These are phyloP conservation scores for Psophia crepitans DNA, from an alignment of 2,113 vertebrate genomes.

Conservation along the genomic window DNA sequence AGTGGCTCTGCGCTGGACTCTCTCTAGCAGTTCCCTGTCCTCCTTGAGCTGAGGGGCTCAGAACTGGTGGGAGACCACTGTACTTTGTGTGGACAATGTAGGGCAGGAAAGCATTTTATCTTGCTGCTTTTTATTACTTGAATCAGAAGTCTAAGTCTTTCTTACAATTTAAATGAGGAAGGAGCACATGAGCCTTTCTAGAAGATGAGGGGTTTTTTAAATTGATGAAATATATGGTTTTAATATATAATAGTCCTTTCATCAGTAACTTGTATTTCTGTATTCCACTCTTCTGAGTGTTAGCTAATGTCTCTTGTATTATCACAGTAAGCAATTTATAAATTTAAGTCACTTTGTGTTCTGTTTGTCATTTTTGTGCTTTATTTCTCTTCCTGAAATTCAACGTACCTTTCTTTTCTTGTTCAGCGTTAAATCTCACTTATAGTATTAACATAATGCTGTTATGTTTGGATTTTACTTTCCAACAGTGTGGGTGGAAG, in stretches of 20 bases:
- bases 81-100: rapidly evolving
- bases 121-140: background rate
- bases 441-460: background rate
- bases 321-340: background rate
- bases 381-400: background rate
- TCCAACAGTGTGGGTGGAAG: background rate
- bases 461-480: background rate
- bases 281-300: background rate
- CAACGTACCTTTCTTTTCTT: background rate
- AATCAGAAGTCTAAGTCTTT: background rate
- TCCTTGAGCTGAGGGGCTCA: no score
- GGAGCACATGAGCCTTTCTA: background rate
- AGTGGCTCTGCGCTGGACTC: no score
- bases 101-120: background rate
- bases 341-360: background rate
- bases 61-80: background rate
- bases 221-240: background rate
- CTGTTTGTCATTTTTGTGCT: background rate
- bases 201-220: rapidly evolving
- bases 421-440: background rate
- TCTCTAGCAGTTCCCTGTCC: no score
- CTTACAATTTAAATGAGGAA: background rate
- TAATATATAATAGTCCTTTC: background rate
- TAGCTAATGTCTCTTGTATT: background rate
- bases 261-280: background rate